Evolutionary conservation across 2,797 vertebrate species (phyloP).

Genomic region (Parambassis ranga): DNA sequence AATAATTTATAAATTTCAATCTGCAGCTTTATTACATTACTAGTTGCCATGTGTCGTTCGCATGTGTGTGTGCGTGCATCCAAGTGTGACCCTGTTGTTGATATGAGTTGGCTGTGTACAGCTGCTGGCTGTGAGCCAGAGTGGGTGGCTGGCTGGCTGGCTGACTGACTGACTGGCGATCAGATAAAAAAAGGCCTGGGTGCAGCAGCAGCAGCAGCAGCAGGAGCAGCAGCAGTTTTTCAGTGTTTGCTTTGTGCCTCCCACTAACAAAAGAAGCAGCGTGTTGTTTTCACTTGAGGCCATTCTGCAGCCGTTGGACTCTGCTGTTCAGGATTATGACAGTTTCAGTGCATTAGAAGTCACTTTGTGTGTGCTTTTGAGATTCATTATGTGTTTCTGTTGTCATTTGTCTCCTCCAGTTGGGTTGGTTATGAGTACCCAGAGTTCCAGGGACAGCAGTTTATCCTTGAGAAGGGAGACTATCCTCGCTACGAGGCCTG

Average conservation of each 20-base stretch:
- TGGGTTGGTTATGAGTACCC: constrained; percentile 96
- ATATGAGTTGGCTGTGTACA: constrained; percentile 66
- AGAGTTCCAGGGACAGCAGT: constrained; percentile 97
- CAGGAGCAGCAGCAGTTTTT: constrained; percentile 47
- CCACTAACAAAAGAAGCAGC: constrained; percentile 57
- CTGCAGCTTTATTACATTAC: constrained; percentile 33
- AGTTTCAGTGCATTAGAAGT: not conserved
- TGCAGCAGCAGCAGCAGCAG: constrained; percentile 46
- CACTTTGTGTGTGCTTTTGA: not conserved
- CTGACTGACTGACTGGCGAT: constrained; percentile 68
- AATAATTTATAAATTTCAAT: constrained; percentile 20
- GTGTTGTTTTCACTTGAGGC: constrained; percentile 25
- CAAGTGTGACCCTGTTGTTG: constrained; percentile 56
- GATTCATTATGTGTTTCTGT: not conserved
- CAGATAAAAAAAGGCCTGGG: constrained; percentile 70
- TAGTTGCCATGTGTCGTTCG: constrained; percentile 25
- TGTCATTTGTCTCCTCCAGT: constrained; percentile 57
- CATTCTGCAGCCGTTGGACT: constrained; percentile 14
- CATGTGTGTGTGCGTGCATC: constrained; percentile 38
- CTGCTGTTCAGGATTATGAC: constrained; percentile 32
- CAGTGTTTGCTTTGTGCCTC: constrained; percentile 77
- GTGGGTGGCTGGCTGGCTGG: constrained; percentile 42
- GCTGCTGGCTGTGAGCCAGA: constrained; percentile 62
- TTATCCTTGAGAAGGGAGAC: constrained; percentile 97
- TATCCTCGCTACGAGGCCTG: constrained; percentile 93